phyloP scores from a whole-genome alignment of 2,888 invertebrate genomes.

The Papilio demoleus region DNA sequence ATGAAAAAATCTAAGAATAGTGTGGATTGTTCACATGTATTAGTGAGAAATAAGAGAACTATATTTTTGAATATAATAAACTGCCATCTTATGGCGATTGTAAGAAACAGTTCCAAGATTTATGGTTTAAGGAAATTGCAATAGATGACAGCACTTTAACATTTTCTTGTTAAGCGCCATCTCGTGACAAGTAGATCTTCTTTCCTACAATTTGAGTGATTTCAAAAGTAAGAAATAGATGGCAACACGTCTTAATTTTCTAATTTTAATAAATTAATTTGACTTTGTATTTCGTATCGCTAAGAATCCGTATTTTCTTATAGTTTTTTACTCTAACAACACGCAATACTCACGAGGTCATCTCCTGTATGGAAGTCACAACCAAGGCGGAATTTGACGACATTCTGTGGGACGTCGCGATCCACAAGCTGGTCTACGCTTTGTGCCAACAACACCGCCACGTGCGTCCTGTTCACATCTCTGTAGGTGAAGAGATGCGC shows the following conservation, averaged over 20 bases:
- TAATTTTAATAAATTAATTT: no score
- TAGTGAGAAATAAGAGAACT: no score
- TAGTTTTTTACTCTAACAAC: background rate
- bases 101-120: no score
- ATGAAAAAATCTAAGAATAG: no score
- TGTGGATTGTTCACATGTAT: no score
- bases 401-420: conserved; percentile 90
- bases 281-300: no score
- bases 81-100: background rate
- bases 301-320: background rate
- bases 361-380: conserved; percentile 88
- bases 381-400: conserved; percentile 91
- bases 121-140: no score
- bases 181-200: background rate
- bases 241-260: background rate
- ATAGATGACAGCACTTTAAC: background rate
- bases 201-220: background rate
- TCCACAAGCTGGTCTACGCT: conserved; percentile 92
- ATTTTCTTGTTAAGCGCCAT: background rate
- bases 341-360: conserved; percentile 80
- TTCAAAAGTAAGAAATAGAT: background rate
- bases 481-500: conserved; percentile 88
- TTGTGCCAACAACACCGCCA: conserved; percentile 89
- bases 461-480: conserved; percentile 90
- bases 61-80: background rate